Evolutionary conservation across 2,113 vertebrate genomes (phyloP), one percentile per base, ranked within the genome.

Genomic region (Vulpes ferrilata): DNA sequence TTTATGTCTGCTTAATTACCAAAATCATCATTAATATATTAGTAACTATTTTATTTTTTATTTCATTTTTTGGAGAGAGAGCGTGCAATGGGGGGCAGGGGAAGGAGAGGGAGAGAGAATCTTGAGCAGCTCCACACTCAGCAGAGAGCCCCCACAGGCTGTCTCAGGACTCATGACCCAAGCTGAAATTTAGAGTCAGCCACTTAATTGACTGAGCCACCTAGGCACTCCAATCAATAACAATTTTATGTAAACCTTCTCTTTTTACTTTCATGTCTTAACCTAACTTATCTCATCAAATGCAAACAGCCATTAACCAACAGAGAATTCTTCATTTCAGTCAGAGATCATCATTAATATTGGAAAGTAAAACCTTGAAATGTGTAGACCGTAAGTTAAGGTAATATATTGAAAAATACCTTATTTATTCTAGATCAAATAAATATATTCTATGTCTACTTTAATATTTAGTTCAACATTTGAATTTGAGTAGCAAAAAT

Each of bases 11-110:
- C 69, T 73, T 81, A 85, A 78, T 85, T 53, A 69, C 12, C 6
- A 2, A 90, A 76, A 48, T 62, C 43, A 87, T 65, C 16, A 74
- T 51, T 59, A 80, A 35, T 73, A 81, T 87, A 85, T 96, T 57
- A 86, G 53, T 51, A 81, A 57, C 30, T 73, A 90, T 85, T 96
- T 69, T 65, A 65, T 94, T 69, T n/a, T 69, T n/a, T 69, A 69
- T n/a, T n/a, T 69, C 30, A 43, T 43, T 43, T 7, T 43, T 43
- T 43, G 43, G 43, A 43, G 43, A 43, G 43, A 43, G 43, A 43
- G 43, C 43, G 7, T 43, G 43, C 43, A 43, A 43, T 43, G 43
- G 6, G 43, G 6, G 43, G 43, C 7, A 6, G 43, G 43, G 43
- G 43, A 43, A 7, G 43, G 43, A 43, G 6, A 43, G 43, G 43